Conservation (phyloP, 2,797 vertebrate genomes). For the Sternarchorhynchus goeldii region DNA sequence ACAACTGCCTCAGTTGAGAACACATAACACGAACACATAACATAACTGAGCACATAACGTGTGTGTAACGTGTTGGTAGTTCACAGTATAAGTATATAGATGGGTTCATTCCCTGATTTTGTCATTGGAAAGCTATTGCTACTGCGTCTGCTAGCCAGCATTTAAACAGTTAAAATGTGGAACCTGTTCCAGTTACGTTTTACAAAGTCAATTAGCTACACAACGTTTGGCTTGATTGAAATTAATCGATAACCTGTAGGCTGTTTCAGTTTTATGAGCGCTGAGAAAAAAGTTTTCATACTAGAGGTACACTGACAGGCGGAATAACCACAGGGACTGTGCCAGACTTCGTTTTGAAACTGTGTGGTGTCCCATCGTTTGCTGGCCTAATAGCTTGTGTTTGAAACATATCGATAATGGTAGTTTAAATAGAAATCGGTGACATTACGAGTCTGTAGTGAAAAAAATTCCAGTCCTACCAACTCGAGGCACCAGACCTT, state of each 20-base stretch:
- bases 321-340: slow-evolving; percentile 67
- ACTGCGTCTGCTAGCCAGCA: neutral
- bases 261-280: neutral
- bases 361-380: slow-evolving; percentile 15
- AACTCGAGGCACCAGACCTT: neutral
- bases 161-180: neutral
- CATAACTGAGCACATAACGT: no score
- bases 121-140: no score
- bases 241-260: neutral
- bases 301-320: slow-evolving; percentile 59
- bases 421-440: slow-evolving; percentile 6
- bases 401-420: neutral
- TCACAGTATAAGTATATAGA: no score
- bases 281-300: slow-evolving; percentile 20
- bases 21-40: no score
- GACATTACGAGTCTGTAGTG: neutral
- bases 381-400: slow-evolving; percentile 1
- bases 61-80: no score
- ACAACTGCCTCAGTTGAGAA: no score
- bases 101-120: no score
- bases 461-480: slow-evolving; percentile 18
- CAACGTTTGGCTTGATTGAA: neutral
- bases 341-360: slow-evolving; percentile 61
- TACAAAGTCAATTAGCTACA: neutral
- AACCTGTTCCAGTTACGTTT: neutral